These are phyloP conservation scores for Thymallus thymallus DNA, from an alignment of 2,113 vertebrate genomes.

Conservation along the genomic window DNA sequence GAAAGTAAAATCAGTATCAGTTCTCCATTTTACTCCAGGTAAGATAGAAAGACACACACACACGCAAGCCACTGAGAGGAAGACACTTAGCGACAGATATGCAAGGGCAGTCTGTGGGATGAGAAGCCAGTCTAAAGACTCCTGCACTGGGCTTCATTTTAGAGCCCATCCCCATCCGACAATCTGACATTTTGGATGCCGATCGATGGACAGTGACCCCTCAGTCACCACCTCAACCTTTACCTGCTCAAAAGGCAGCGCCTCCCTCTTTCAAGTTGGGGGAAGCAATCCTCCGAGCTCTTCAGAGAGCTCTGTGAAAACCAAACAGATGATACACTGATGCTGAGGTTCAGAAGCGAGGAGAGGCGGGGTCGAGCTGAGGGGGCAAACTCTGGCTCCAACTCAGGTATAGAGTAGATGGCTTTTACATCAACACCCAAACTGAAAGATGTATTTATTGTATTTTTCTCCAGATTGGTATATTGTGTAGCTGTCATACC, in stretches of 20 bases:
- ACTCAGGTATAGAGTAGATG: not conserved
- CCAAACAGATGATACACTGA: conserved; percentile 31
- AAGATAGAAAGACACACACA: too few relatives aligned
- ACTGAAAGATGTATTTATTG: not conserved
- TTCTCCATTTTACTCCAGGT: too few relatives aligned
- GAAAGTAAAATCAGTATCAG: too few relatives aligned
- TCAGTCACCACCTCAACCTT: conserved; percentile 42
- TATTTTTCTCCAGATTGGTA: not conserved
- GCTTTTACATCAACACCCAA: not conserved
- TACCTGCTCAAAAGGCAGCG: conserved; percentile 40
- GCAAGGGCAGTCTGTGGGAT: not conserved
- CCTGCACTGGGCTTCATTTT: not conserved
- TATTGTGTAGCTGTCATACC: not conserved
- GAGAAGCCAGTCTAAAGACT: not conserved
- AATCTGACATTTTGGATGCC: conserved; percentile 37
- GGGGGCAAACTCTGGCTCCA: conserved; percentile 2
- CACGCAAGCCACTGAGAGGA: too few relatives aligned
- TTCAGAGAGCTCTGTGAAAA: conserved; percentile 43
- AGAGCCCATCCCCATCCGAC: not conserved
- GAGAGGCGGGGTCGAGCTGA: not conserved
- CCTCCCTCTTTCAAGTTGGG: conserved; percentile 33
- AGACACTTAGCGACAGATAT: too few relatives aligned
- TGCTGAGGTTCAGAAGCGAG: conserved; percentile 15
- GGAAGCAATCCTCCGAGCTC: conserved; percentile 6
- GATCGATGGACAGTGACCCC: conserved; percentile 28